Conservation (phyloP, 2,797 vertebrate species). For the Stomatorhinus walkeri region DNA sequence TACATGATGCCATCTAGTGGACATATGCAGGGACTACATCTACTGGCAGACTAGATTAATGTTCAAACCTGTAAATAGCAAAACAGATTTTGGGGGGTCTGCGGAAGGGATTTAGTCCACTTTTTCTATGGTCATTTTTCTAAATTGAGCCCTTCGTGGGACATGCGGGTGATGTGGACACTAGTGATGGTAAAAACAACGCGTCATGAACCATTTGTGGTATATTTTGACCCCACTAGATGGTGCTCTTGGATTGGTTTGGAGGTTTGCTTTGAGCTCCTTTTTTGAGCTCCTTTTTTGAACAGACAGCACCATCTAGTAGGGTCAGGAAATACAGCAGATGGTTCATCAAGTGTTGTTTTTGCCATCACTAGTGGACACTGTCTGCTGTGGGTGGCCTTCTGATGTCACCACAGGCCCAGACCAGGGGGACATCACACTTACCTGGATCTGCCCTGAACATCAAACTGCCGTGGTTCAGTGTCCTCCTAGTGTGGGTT, state of each 20-base stretch:
- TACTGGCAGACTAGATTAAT: background rate
- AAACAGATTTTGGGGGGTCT: background rate
- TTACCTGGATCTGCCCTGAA: background rate
- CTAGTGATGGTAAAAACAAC: background rate
- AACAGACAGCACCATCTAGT: background rate
- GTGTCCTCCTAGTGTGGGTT: background rate
- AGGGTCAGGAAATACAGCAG: background rate
- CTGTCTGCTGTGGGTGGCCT: background rate
- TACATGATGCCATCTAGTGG: constrained; percentile 57
- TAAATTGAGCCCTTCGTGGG: background rate
- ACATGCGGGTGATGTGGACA: background rate
- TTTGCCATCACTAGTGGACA: background rate
- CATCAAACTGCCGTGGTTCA: background rate
- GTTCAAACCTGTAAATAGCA: background rate
- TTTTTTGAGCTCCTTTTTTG: background rate
- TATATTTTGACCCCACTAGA: background rate
- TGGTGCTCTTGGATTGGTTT: background rate
- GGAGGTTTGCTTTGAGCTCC: background rate
- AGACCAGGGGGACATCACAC: background rate
- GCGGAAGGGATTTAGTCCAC: background rate
- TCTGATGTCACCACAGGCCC: background rate
- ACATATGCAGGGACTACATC: constrained; percentile 28
- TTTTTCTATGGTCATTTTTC: background rate
- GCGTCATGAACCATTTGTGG: background rate
- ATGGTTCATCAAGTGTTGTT: background rate